Evolutionary conservation across 2,888 invertebrate genomes (phyloP), one percentile per base, ranked within the genome.

Genomic region (Lithodes maja): DNA sequence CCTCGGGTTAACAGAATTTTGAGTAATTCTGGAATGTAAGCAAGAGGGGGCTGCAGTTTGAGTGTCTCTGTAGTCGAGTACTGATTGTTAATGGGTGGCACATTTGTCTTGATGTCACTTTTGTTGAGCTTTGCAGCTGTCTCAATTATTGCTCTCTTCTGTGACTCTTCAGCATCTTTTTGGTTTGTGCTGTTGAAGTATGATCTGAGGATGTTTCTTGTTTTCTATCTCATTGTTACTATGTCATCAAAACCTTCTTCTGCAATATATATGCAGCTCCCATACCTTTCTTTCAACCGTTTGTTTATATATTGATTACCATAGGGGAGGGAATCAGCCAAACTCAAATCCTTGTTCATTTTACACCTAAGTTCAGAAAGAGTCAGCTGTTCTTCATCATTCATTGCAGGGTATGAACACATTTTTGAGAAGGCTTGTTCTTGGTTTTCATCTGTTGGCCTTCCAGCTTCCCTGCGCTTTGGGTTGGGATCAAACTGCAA

Each of bases 71-170:
- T 71, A n/a, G 12, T 83, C 17, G 69, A 52, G 49, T 83, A 15
- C 71, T 71, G 69, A 52, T 71, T 54, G n/a, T 1, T 33, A 15
- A 83, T 15, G 33, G 83, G 54, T 52, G 69, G 71, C 12, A 52
- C 83, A 68, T 33, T 5, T 49, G 49, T 52, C 52, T 71, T 83
- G 83, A 68, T 69, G 52, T 52, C 83, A 71, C 83, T 83, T 53
- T 71, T 83, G 54, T 49, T 78, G 33, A 83, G 15, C 52, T 33
- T 33, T 17, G 83, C 83, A 33, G 69, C 50, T 71, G 69, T 83
- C 33, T 83, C 50, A 83, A 83, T 83, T 9, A 33, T 83, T 54
- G 69, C 83, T 52, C n/a, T 50, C 71, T 83, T 83, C 55, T 83
- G 69, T 69, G 69, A n/a, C 52, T 83, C 83, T n/a, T 49, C 50